Evolutionary conservation across 2,888 invertebrate species (phyloP).

Genomic region (Thereva nobilitata): DNA sequence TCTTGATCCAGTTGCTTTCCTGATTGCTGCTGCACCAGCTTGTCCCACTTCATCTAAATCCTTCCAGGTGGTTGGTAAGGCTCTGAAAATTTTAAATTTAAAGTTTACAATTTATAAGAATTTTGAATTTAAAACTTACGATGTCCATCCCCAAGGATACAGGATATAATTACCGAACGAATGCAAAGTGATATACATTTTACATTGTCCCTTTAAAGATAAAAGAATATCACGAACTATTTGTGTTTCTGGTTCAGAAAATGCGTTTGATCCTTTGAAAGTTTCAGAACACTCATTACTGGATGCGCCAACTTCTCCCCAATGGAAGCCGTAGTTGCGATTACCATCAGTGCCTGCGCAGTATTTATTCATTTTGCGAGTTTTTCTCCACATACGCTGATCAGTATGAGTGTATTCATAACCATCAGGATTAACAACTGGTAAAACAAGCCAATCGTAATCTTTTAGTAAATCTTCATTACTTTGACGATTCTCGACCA

Average conservation of each 20-base stretch:
- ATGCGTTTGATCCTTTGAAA: slow-evolving; percentile 65
- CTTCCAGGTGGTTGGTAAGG: slow-evolving; percentile 56
- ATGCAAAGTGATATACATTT: slow-evolving; percentile 11
- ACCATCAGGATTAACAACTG: slow-evolving; percentile 72
- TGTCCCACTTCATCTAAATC: slow-evolving; percentile 55
- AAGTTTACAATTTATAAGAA: no score
- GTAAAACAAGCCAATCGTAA: slow-evolving; percentile 69
- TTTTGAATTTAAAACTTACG: neutral
- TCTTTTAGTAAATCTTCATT: slow-evolving; percentile 60
- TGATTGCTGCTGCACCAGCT: slow-evolving; percentile 55
- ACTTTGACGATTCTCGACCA: slow-evolving; percentile 60
- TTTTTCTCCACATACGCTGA: slow-evolving; percentile 68
- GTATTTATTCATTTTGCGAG: slow-evolving; percentile 60
- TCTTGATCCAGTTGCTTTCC: slow-evolving; percentile 50
- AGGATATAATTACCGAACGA: slow-evolving; percentile 13
- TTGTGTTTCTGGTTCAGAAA: slow-evolving; percentile 70
- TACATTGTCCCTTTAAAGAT: neutral
- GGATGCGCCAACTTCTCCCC: slow-evolving; percentile 63
- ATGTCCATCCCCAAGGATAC: slow-evolving; percentile 3
- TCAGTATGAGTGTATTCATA: slow-evolving; percentile 64
- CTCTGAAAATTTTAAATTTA: slow-evolving; percentile 41
- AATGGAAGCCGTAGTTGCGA: slow-evolving; percentile 73
- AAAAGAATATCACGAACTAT: slow-evolving; percentile 54
- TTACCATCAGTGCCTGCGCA: slow-evolving; percentile 77
- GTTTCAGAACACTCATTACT: slow-evolving; percentile 62